Conservation (phyloP, 2,797 vertebrate species). For the Sebastes kiyomatsui region DNA sequence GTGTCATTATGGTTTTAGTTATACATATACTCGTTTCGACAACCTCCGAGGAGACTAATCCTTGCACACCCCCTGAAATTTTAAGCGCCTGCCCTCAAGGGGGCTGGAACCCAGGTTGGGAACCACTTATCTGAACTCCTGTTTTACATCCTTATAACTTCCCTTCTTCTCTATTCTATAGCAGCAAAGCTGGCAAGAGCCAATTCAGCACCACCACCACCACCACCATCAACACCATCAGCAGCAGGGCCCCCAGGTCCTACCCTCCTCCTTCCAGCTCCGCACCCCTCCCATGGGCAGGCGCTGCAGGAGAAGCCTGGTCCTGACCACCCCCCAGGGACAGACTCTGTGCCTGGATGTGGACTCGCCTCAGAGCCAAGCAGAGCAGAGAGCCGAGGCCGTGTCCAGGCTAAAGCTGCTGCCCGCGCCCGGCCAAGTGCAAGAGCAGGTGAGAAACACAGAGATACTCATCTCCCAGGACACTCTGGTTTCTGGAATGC, state of each 20-base stretch:
- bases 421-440: constrained; percentile 60
- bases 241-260: constrained; percentile 56
- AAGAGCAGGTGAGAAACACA: constrained; percentile 74
- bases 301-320: constrained; percentile 69
- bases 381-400: constrained; percentile 76
- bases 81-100: too few relatives aligned
- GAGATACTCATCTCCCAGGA: constrained; percentile 43
- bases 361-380: constrained; percentile 54
- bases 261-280: constrained; percentile 77
- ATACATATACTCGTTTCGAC: too few relatives aligned
- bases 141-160: neutral
- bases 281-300: constrained; percentile 79
- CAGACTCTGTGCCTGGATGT: constrained; percentile 46
- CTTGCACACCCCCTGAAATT: too few relatives aligned
- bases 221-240: constrained; percentile 42
- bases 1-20: too few relatives aligned
- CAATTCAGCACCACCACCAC: constrained; percentile 41
- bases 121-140: neutral
- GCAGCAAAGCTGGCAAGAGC: constrained; percentile 68
- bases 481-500: constrained; percentile 68
- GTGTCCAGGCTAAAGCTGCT: constrained; percentile 81
- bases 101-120: too few relatives aligned
- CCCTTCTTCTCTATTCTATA: constrained; percentile 7
- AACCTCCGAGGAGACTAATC: too few relatives aligned
- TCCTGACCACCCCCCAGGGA: constrained; percentile 59